phyloP scores from a whole-genome alignment of 1,140 invertebrate species.

The Araneus ventricosus region DNA sequence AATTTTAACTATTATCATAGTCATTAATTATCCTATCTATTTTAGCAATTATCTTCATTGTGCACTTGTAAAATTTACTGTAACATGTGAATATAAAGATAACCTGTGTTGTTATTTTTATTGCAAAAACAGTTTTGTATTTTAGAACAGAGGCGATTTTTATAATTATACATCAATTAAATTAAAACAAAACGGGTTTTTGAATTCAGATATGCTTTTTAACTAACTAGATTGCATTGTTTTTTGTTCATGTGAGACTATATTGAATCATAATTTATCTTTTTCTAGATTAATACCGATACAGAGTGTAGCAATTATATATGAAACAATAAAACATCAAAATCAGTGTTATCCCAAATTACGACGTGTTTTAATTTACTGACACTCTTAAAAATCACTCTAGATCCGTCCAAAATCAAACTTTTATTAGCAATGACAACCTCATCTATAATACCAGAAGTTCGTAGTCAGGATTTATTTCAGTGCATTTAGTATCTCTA shows the following conservation, averaged over 20 bases:
- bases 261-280: neutral
- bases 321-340: neutral
- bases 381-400: slow-evolving; percentile 26
- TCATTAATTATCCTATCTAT: neutral
- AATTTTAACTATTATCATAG: slow-evolving; percentile 20
- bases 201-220: neutral
- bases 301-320: neutral
- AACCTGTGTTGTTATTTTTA: slow-evolving; percentile 13
- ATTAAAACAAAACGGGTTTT: slow-evolving; percentile 35
- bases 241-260: neutral
- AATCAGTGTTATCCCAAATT: neutral
- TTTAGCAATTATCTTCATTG: slow-evolving; percentile 1
- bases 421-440: slow-evolving; percentile 39
- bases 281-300: too few species aligned
- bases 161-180: slow-evolving; percentile 18
- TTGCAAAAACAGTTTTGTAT: slow-evolving; percentile 4
- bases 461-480: neutral
- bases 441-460: neutral
- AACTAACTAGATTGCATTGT: neutral
- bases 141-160: slow-evolving; percentile 8
- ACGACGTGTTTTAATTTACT: neutral
- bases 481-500: neutral
- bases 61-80: slow-evolving; percentile 4
- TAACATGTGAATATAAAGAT: neutral
- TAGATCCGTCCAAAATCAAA: slow-evolving; percentile 43